These are phyloP conservation scores for Andricus quercusramuli DNA, from an alignment of 2,888 invertebrate species.

Conservation along the genomic window DNA sequence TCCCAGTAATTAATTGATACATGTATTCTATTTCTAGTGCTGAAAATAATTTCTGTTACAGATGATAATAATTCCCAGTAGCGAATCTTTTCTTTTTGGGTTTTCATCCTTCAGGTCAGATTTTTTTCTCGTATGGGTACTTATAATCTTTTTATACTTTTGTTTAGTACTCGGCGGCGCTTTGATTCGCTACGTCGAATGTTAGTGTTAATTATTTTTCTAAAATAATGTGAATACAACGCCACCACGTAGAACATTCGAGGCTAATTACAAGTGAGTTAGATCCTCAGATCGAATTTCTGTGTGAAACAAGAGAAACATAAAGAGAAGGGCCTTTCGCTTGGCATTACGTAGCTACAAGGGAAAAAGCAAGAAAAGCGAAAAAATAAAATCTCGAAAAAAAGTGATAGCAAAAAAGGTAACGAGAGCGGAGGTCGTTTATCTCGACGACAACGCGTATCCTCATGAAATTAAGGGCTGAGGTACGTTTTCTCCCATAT, in stretches of 20 bases:
- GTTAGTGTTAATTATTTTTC: background rate
- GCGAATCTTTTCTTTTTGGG: too few relatives aligned
- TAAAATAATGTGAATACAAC: background rate
- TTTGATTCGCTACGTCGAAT: too few relatives aligned
- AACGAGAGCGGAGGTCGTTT: constrained; percentile 33
- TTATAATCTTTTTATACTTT: too few relatives aligned
- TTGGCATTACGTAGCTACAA: constrained; percentile 2
- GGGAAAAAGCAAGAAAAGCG: background rate
- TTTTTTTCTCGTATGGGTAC: too few relatives aligned
- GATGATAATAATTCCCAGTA: too few relatives aligned
- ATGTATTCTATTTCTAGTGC: too few relatives aligned
- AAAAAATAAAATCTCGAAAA: background rate
- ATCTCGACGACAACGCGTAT: constrained; percentile 34
- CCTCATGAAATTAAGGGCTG: constrained; percentile 31
- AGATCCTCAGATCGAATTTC: background rate
- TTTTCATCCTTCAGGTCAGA: too few relatives aligned
- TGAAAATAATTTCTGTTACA: too few relatives aligned
- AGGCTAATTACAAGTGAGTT: constrained; percentile 11
- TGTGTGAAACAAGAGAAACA: constrained; percentile 1
- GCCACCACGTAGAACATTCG: background rate
- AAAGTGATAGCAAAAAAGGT: constrained; percentile 32
- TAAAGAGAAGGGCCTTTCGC: constrained; percentile 1
- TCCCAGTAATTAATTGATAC: too few relatives aligned
- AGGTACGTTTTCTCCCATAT: constrained; percentile 16
- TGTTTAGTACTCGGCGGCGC: too few relatives aligned